These are phyloP conservation scores for Atta colombica DNA, from an alignment of 1,140 invertebrate species.

Conservation along the genomic window DNA sequence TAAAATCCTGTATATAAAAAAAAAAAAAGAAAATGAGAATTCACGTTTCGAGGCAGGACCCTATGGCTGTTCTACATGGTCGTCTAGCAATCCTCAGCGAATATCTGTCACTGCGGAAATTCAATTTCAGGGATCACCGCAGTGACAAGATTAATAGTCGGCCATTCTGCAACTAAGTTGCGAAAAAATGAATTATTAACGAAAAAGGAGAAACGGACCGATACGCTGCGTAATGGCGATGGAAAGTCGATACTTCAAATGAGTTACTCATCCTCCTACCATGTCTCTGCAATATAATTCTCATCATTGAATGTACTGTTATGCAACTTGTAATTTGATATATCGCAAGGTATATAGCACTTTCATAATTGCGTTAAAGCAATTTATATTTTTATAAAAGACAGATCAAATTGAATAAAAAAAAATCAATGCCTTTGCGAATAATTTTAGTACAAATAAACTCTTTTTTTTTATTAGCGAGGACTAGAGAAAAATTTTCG, in stretches of 20 bases:
- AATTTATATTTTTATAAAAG: not conserved
- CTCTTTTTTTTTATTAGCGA: not conserved
- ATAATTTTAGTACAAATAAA: not conserved
- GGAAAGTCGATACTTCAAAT: constrained; percentile 51
- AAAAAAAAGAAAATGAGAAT: not conserved
- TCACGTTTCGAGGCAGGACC: not conserved
- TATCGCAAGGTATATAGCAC: not conserved
- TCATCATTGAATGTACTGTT: not conserved
- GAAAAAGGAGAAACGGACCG: constrained; percentile 29
- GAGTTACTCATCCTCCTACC: not conserved
- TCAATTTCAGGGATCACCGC: constrained; percentile 72
- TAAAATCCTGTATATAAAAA: constrained; percentile 63
- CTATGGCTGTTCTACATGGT: constrained; percentile 25
- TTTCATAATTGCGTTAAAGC: not conserved
- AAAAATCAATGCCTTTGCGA: not conserved
- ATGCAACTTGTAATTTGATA: constrained; percentile 11
- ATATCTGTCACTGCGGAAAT: constrained; percentile 61
- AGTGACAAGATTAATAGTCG: constrained; percentile 59
- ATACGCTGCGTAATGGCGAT: constrained; percentile 19
- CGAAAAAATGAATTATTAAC: constrained; percentile 67
- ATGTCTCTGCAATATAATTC: constrained; percentile 12
- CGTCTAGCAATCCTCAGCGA: constrained; percentile 47
- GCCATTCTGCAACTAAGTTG: constrained; percentile 48
- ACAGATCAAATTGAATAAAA: not conserved
- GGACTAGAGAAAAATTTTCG: not conserved